Conservation (phyloP, 2,888 invertebrate species). For the Ramazzottius varieornatus region DNA sequence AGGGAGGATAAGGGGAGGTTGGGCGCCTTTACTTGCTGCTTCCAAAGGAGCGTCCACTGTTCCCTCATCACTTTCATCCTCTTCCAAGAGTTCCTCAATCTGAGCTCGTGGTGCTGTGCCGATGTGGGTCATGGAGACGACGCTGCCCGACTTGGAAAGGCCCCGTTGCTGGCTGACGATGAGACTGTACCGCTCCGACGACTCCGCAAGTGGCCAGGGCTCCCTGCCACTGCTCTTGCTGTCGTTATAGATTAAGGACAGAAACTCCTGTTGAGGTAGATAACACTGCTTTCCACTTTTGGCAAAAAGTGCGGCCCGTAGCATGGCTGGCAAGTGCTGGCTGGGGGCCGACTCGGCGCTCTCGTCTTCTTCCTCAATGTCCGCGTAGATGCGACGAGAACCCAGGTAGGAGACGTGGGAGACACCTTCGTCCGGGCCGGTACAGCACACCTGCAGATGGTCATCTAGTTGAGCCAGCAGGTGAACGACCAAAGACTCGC, state of each 20-base stretch:
- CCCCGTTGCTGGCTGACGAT: too few relatives aligned
- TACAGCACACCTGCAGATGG: neutral
- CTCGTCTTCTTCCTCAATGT: neutral
- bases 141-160: neutral
- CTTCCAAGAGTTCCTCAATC: neutral
- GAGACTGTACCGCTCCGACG: neutral
- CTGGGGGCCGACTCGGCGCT: neutral
- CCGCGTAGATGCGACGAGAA: neutral
- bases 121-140: conserved; percentile 3
- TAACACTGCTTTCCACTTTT: conserved; percentile 1
- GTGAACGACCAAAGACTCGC: neutral
- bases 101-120: neutral
- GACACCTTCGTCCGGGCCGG: neutral
- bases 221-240: too few relatives aligned
- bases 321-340: neutral
- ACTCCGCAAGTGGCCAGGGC: too few relatives aligned
- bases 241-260: too few relatives aligned
- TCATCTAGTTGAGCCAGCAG: neutral
- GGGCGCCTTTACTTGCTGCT: neutral
- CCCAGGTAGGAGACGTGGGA: neutral
- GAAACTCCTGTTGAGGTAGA: neutral
- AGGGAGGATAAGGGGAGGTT: neutral
- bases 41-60: too few relatives aligned
- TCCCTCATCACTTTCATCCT: neutral
- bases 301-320: neutral